phyloP scores from a whole-genome alignment of 1,140 invertebrate genomes.

The Macrosteles quadrilineatus region DNA sequence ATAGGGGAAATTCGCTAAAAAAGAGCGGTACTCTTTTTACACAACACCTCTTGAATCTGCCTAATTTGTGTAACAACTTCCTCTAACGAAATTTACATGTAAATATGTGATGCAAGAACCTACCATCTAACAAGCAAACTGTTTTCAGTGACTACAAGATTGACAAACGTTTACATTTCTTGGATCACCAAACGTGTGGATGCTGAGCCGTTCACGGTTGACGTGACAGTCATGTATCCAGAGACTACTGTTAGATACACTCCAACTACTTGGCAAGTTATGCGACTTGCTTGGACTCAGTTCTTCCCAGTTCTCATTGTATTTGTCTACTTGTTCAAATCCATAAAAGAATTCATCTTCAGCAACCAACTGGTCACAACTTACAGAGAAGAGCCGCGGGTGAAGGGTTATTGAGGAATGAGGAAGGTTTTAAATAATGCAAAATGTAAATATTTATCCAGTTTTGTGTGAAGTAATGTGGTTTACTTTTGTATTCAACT shows the following conservation, averaged over 20 bases:
- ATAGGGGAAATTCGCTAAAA: too few relatives aligned
- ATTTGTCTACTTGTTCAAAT: constrained; percentile 59
- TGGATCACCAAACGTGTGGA: constrained; percentile 52
- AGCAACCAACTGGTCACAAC: constrained; percentile 60
- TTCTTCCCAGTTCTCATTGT: constrained; percentile 63
- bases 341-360: constrained; percentile 64
- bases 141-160: constrained; percentile 60
- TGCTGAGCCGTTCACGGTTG: constrained; percentile 50
- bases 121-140: too few relatives aligned
- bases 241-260: constrained; percentile 60
- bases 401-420: constrained; percentile 45
- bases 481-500: too few relatives aligned
- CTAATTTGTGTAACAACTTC: too few relatives aligned
- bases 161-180: constrained; percentile 56
- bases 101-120: too few relatives aligned
- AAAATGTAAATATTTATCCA: too few relatives aligned
- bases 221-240: constrained; percentile 53
- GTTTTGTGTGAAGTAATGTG: too few relatives aligned
- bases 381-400: constrained; percentile 60
- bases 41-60: too few relatives aligned
- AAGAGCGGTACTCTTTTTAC: too few relatives aligned
- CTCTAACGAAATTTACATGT: too few relatives aligned
- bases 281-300: constrained; percentile 78
- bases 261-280: constrained; percentile 72
- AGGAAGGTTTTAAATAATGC: too few relatives aligned